Base-by-base conservation (phyloP, 2,888 invertebrate species). In the Andricus quercusramuli region DNA sequence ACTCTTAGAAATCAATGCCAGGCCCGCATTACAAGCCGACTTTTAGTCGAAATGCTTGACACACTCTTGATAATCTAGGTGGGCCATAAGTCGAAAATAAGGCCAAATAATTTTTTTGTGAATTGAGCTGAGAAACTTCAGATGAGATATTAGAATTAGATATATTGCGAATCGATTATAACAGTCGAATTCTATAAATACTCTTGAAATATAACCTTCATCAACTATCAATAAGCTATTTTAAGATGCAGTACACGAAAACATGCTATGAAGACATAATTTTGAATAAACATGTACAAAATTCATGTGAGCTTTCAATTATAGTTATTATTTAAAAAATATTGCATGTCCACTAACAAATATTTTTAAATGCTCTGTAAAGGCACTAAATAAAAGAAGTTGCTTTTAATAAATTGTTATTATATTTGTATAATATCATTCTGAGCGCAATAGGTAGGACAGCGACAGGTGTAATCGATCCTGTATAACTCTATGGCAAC, bases 401-500 rank as follows among this genome's bases (percentile, higher is more conserved):
- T 47, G 0, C 56, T 56, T n/a, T n/a, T n/a, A n/a, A 56, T 56
- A n/a, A 56, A n/a, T 3, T 1, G n/a, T 56, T 56, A 3, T 56
- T 25, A 25, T 62, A 29, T 15, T 62, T 22, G 25, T 25, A 15
- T 5, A 15, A 51, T 70, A 51, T 70, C 29, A 56, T 74, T 32
- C 32, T 13, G 15, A 44, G 66, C 25, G 51, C 59, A 62, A 81
- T 47, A 80, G 65, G 62, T 74, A 74, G 17, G 0, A 29, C n/a
- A 70, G 47, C 62, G 81, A 79, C 80, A 82, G 76, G 84, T 82
- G 83, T 85, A 89, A 90, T 90, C 90, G 90, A 90, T 91, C 83
- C 65, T 78, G 79, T 56, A 83, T 68, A 90, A 88, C 86, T 85
- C 90, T 91, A 90, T 90, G 90, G 90, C 88, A 91, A 90, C 90